phyloP scores from a whole-genome alignment of 1,140 invertebrate genomes.

The Harpegnathos saltator region DNA sequence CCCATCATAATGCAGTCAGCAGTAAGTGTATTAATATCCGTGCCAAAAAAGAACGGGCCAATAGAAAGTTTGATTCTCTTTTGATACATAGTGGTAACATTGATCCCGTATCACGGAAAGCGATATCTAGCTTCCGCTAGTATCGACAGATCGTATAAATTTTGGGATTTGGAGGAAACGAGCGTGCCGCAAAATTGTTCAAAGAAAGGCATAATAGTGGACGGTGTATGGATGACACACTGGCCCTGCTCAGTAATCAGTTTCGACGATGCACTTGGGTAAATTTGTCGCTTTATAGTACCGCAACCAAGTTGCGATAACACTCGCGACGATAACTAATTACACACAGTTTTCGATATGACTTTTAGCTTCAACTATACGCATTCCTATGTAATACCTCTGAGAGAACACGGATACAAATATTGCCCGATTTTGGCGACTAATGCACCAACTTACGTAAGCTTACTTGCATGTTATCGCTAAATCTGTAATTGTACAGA shows the following conservation, averaged over 20 bases:
- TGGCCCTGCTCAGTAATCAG: constrained; percentile 81
- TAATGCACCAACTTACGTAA: constrained; percentile 81
- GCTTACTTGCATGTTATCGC: too few relatives aligned
- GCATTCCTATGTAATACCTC: constrained; percentile 79
- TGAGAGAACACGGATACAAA: constrained; percentile 81
- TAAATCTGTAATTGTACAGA: too few relatives aligned
- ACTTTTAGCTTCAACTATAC: constrained; percentile 79
- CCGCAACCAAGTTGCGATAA: too few relatives aligned
- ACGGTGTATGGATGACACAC: constrained; percentile 83
- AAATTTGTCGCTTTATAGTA: constrained; percentile 51
- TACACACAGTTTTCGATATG: not conserved
- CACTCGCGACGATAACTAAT: constrained; percentile 12
- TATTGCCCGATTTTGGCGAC: constrained; percentile 80
- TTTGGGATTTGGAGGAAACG: constrained; percentile 85
- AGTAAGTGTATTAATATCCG: constrained; percentile 72
- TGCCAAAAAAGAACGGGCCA: not conserved
- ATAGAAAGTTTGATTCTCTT: constrained; percentile 29
- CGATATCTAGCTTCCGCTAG: constrained; percentile 83
- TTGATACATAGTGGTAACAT: constrained; percentile 76
- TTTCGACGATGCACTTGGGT: constrained; percentile 84
- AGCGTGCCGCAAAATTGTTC: constrained; percentile 72
- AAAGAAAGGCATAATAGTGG: constrained; percentile 80
- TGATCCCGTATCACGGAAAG: constrained; percentile 81
- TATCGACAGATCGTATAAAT: constrained; percentile 84
- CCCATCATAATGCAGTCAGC: constrained; percentile 82